A percentile compares a stretch with the other conserved stretches of the same genome.
Conservation (phyloP, 2,113 vertebrate genomes). For the Gallinago paraguaiae region DNA sequence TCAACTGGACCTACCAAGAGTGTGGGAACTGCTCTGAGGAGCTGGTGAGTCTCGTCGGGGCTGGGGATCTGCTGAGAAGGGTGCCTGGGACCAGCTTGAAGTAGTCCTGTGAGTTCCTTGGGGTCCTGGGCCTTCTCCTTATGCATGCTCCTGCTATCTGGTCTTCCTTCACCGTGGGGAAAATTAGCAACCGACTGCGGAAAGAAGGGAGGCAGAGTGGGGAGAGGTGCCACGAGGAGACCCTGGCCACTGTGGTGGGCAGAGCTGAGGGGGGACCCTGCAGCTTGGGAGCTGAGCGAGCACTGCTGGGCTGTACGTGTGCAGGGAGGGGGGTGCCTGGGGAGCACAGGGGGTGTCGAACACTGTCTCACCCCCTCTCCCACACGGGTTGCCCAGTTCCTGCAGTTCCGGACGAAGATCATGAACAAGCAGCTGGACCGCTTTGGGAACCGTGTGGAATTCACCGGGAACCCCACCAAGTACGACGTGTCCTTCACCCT, state of each 20-base stretch:
- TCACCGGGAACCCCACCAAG: conserved; percentile 90
- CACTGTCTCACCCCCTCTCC: not conserved
- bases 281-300: not conserved
- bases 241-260: not conserved
- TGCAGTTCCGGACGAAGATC: conserved; percentile 88
- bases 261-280: not conserved
- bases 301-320: accelerated
- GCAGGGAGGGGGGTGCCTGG: not conserved
- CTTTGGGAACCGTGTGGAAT: conserved; percentile 88
- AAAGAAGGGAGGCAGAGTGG: not conserved
- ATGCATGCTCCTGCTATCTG: accelerated
- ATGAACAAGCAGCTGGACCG: conserved; percentile 79
- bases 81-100: not conserved
- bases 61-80: not conserved
- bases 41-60: conserved; percentile 75
- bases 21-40: conserved; percentile 86
- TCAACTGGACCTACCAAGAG: conserved; percentile 96
- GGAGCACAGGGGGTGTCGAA: accelerated
- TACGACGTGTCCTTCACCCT: conserved; percentile 91
- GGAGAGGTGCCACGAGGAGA: accelerated
- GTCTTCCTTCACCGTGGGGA: not conserved
- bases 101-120: accelerated
- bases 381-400: conserved; percentile 74
- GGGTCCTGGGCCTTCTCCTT: not conserved
- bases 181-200: accelerated